Conservation (phyloP, 2,888 invertebrate genomes). For the Hirtodrosophila trivittata region DNA sequence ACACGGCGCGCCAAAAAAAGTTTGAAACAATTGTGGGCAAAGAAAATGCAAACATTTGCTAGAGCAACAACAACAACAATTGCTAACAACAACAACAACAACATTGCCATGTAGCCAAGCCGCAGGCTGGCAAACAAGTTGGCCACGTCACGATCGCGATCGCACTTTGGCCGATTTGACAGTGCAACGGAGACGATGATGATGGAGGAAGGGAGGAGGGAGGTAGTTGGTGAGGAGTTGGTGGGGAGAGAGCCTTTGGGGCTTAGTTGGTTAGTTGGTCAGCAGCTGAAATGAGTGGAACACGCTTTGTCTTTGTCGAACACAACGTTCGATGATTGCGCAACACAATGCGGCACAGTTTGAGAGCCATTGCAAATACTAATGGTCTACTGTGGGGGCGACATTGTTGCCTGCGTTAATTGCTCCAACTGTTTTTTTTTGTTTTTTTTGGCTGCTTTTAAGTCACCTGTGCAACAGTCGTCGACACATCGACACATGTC, state of each 20-base stretch:
- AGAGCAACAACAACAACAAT: conserved; percentile 34
- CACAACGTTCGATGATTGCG: conserved; percentile 58
- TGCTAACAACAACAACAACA: conserved; percentile 28
- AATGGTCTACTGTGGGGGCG: conserved; percentile 42
- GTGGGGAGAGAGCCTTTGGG: conserved; percentile 20
- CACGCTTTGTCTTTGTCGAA: conserved; percentile 56
- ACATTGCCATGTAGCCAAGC: conserved; percentile 14
- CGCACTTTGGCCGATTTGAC: conserved; percentile 71
- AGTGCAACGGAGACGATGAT: conserved; percentile 34
- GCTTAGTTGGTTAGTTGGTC: conserved; percentile 77
- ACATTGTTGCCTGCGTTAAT: conserved; percentile 65
- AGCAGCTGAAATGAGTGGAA: conserved; percentile 49
- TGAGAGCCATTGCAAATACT: conserved; percentile 44
- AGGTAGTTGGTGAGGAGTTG: background rate
- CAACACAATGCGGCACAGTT: conserved; percentile 50
- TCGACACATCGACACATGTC: conserved; percentile 56
- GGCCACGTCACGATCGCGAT: conserved; percentile 80
- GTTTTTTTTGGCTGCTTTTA: conserved; percentile 8
- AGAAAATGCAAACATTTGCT: conserved; percentile 61
- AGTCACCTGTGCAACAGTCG: conserved; percentile 56
- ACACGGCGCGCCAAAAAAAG: conserved; percentile 55
- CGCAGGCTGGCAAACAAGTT: conserved; percentile 66
- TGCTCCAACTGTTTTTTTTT: conserved; percentile 24
- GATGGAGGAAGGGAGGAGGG: background rate
- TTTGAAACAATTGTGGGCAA: conserved; percentile 66